Base-by-base conservation (phyloP, 2,113 vertebrate species). In the Cavia aperea region DNA sequence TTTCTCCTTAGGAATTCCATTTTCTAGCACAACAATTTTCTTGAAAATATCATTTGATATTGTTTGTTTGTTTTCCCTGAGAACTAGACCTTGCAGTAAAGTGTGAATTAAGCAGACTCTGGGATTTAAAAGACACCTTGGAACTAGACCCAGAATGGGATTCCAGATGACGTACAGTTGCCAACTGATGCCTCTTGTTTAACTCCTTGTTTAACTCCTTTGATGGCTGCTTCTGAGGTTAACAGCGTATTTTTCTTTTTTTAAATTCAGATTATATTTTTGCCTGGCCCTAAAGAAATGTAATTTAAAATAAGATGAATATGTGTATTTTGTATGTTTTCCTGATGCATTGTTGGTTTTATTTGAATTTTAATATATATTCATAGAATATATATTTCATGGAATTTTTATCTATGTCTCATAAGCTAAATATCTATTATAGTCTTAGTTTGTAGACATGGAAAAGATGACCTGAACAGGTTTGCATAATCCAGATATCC, bases 231-330 rank as follows among this genome's bases (percentile, higher is more conserved):
- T 89, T 86, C 29, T 72, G 60, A 68, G 13, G 24, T 33, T 21
- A n/a, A 39, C 31, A 56, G 66, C 23, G 3, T 13, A 13, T 58
- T 51, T 5, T 19, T 29, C 18, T 86, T 87, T 68, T 78, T 43
- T 89, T 86, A n/a, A 92, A 92, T 18, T 90, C 39, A 49, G 87
- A 88, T 51, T 87, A 7, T 70, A 81, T 36, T 86, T 92, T 72
- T 46, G 78, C 72, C 81, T 84, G n/a, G 5, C 51, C 86, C 21
- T 51, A 88, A 83, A 81, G 54, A 65, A 23, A 54, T 29, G 7
- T 43, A 88, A 91, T 62, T 85, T 88, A 68, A 75, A 82, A 10
- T 66, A 39, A 84, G 36, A 86, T 8, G 13, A 81, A 73, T 2
- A 83, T 86, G 39, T 21, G 21, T 26, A 62, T 70, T 84, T 29